These are phyloP conservation scores for Oreotrochilus melanogaster DNA, from an alignment of 2,113 vertebrate genomes.

Conservation along the genomic window DNA sequence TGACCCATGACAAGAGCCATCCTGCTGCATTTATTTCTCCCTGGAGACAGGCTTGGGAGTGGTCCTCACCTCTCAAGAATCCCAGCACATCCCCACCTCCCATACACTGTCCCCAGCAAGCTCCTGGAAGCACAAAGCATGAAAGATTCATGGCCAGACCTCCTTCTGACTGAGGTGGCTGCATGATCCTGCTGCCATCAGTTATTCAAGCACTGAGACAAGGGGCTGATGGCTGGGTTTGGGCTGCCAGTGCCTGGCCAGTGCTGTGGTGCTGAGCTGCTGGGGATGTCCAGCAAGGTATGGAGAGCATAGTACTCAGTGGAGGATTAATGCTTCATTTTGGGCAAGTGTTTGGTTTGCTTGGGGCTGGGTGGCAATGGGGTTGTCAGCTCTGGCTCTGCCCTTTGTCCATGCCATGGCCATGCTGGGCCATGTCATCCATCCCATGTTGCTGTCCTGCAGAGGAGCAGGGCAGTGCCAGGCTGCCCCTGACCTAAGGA, in stretches of 20 bases:
- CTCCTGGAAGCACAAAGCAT: background rate
- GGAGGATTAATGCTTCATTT: background rate
- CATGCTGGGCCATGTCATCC: accelerated
- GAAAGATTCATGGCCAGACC: constrained; percentile 15
- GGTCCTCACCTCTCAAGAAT: background rate
- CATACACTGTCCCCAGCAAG: background rate
- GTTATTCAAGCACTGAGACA: background rate
- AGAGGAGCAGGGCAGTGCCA: background rate
- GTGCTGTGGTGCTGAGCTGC: background rate
- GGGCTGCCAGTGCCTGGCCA: accelerated
- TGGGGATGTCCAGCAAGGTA: accelerated
- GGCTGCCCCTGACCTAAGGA: background rate
- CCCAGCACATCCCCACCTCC: background rate
- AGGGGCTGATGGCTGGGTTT: background rate
- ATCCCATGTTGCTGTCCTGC: background rate
- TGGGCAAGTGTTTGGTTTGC: background rate
- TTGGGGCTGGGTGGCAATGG: background rate
- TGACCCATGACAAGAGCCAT: accelerated
- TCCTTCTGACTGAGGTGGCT: background rate
- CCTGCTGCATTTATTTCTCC: background rate
- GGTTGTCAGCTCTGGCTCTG: background rate
- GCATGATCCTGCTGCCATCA: background rate
- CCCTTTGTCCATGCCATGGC: background rate
- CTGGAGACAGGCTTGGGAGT: background rate
- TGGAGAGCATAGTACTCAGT: background rate